A percentile compares a stretch with the other conserved stretches of the same genome.
Evolutionary conservation across 2,888 invertebrate species (phyloP).

Genomic region (Scaeva pyrastri): DNA sequence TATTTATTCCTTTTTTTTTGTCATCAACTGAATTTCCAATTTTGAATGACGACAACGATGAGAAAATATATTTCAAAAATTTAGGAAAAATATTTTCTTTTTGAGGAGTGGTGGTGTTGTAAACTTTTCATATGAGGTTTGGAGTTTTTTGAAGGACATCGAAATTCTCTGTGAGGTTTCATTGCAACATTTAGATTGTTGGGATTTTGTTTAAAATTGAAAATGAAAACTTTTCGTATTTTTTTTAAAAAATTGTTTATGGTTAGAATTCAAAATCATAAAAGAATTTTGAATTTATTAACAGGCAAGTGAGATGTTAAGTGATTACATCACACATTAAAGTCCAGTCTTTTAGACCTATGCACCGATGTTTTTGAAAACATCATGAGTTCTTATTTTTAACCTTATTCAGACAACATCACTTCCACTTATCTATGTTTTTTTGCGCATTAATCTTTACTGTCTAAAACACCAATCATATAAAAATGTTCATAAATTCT

Average conservation of each 20-base stretch:
- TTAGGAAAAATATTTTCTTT: not conserved
- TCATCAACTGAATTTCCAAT: conserved; percentile 20
- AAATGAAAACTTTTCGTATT: too few species aligned
- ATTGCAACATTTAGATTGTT: not conserved
- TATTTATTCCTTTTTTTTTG: conserved; percentile 2
- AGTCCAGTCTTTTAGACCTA: too few species aligned
- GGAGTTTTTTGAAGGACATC: not conserved
- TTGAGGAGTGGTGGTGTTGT: not conserved
- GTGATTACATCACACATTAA: too few species aligned
- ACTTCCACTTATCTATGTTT: too few species aligned
- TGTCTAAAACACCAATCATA: not conserved
- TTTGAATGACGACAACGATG: conserved; percentile 10
- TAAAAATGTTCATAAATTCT: not conserved
- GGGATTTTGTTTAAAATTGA: not conserved
- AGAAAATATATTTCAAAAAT: conserved; percentile 18
- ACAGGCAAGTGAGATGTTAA: too few species aligned
- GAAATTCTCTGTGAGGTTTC: not conserved
- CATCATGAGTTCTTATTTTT: too few species aligned
- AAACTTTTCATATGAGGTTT: not conserved
- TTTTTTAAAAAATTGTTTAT: too few species aligned
- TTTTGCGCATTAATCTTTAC: too few species aligned
- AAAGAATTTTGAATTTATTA: too few species aligned
- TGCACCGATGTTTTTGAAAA: too few species aligned
- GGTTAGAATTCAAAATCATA: too few species aligned
- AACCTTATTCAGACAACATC: too few species aligned